phyloP scores from a whole-genome alignment of 2,797 vertebrate species.

The Squalus acanthias region DNA sequence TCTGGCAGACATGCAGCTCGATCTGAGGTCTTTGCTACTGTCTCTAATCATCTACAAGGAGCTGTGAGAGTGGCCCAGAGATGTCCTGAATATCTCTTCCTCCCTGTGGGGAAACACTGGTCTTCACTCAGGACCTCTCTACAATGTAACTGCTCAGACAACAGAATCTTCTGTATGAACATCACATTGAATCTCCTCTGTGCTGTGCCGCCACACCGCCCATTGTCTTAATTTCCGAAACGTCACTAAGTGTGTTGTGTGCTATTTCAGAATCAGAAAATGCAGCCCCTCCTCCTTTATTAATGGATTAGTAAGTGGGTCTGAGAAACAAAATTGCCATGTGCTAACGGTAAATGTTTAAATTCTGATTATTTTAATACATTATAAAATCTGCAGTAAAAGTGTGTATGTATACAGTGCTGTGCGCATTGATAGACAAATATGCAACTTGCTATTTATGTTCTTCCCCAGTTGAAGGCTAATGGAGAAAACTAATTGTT shows the following conservation, averaged over 20 bases:
- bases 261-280: not conserved
- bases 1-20: not conserved
- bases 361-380: not conserved
- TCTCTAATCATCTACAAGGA: not conserved
- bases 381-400: not conserved
- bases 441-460: not conserved
- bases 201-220: not conserved
- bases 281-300: not conserved
- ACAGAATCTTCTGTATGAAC: not conserved
- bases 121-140: not conserved
- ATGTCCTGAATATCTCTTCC: not conserved
- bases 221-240: not conserved
- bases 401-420: not conserved
- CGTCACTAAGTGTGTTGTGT: not conserved
- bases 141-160: not conserved
- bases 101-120: not conserved
- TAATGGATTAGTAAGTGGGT: not conserved
- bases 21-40: not conserved
- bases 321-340: slow-evolving; percentile 30
- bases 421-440: not conserved
- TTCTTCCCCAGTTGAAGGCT: not conserved
- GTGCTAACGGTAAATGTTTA: slow-evolving; percentile 15
- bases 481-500: not conserved
- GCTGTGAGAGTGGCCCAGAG: not conserved
- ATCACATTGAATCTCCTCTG: not conserved